Evolutionary conservation across 2,797 vertebrate species (phyloP).

Genomic region (Semaprochilodus insignis): DNA sequence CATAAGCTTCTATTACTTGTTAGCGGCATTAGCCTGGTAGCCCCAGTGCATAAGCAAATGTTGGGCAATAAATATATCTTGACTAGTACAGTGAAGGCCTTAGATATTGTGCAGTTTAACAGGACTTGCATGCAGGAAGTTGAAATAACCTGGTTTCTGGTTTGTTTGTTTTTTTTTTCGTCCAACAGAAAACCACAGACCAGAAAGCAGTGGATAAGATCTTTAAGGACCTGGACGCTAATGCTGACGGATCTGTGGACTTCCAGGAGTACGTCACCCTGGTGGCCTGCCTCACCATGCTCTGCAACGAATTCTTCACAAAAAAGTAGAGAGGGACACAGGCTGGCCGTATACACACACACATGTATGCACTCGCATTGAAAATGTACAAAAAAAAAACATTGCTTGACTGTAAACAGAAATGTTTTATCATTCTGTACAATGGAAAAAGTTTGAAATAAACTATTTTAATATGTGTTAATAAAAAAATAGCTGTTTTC

Average conservation of each 20-base stretch:
- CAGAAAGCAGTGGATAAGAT: not conserved
- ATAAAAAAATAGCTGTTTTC: conserved; percentile 12
- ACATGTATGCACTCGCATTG: not conserved
- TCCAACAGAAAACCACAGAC: not conserved
- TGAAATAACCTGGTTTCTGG: not conserved
- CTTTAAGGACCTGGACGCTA: conserved; percentile 57
- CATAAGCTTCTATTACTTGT: no score
- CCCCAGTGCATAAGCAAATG: no score
- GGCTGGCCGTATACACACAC: not conserved
- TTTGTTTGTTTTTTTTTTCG: not conserved
- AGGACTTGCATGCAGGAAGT: not conserved
- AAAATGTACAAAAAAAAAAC: not conserved
- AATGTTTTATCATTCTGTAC: conserved; percentile 28
- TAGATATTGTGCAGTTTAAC: no score
- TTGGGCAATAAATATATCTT: no score
- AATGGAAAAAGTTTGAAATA: conserved; percentile 2
- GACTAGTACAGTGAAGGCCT: not conserved
- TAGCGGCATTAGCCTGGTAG: no score
- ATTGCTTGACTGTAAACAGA: not conserved
- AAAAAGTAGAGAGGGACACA: not conserved
- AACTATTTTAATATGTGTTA: conserved; percentile 40
- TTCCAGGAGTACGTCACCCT: conserved; percentile 64
- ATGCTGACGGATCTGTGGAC: conserved; percentile 47
- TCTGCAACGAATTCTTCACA: conserved; percentile 43
- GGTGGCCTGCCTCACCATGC: conserved; percentile 43